Base-by-base conservation (phyloP, 2,113 vertebrate species). In the Megaceryle torquata region DNA sequence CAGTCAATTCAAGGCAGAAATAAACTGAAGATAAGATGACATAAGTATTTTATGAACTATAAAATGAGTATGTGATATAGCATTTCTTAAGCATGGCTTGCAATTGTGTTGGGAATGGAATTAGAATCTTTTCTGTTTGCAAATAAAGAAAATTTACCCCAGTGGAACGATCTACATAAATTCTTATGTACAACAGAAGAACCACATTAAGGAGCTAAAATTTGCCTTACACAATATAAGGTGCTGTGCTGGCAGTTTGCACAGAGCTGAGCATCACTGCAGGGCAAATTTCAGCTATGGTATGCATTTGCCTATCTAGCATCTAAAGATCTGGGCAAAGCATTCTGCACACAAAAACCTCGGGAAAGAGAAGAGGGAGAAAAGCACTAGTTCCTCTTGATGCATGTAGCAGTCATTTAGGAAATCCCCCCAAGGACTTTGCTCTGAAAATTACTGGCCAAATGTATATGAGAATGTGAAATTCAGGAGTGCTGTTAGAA, bases 231-330 rank as follows among this genome's bases (percentile, higher is more conserved):
- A 56, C 69, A 90, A 77, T 43, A 43, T 1, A 60, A 81, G 68
- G 82, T 75, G 80, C 95, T 86, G 83, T 20, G 74, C 91, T 93
- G 93, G 86, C 88, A 96, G 89, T 18, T 88, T 70, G 71, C 50
- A 72, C 77, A n/a, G 76, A 25, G 82, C 39, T 25, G 56, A 89
- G 59, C 83, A 91, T 39, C 83, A 59, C 96, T 61, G 61, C 88
- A 88, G 93, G 95, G 93, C 90, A 93, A 54, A 87, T 86, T 64
- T 93, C 86, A 88, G 79, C 86, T 84, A 1, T 11, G 91, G 76
- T 60, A 86, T 83, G 86, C 9, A 92, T 96, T 96, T 97, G 92
- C 93, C 80, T 96, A 93, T 96, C 95, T 93, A 79, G 72, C 64
- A 95, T 95, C 93, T 93, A 37, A 76, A 93, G 65, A 82, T 82